These are phyloP conservation scores for Mystacides longicornis DNA, from an alignment of 2,888 invertebrate species.

Conservation along the genomic window DNA sequence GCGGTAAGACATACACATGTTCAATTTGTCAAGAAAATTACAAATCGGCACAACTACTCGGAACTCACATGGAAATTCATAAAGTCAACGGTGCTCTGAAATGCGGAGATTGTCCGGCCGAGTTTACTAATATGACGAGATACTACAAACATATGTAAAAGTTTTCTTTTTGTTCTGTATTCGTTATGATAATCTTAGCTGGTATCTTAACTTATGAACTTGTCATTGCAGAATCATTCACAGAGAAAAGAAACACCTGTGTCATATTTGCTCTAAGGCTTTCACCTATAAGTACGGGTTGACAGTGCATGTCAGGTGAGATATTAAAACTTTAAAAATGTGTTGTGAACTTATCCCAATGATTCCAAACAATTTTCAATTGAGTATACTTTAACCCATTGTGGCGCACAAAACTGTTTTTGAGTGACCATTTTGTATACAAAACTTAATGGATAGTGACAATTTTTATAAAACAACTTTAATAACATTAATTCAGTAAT, in stretches of 20 bases:
- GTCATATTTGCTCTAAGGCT: constrained; percentile 14
- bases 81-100: neutral
- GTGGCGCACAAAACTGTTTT: no score
- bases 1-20: neutral
- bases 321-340: neutral
- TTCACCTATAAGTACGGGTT: constrained; percentile 15
- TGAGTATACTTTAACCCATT: no score
- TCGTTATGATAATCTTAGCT: neutral
- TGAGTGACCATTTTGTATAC: no score
- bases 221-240: constrained; percentile 9
- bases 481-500: no score
- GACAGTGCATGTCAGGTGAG: constrained; percentile 17
- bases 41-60: neutral
- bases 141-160: constrained; percentile 9
- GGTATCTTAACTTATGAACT: neutral
- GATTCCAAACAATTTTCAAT: no score
- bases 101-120: constrained; percentile 6
- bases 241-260: constrained; percentile 7
- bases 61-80: neutral
- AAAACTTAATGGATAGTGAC: no score
- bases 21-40: neutral
- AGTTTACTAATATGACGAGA: neutral
- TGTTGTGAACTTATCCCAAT: neutral
- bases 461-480: no score
- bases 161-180: neutral